Evolutionary conservation across 64 coral and sea anemone genomes (phyloP).

Genomic region (Pocillopora damicornis): DNA sequence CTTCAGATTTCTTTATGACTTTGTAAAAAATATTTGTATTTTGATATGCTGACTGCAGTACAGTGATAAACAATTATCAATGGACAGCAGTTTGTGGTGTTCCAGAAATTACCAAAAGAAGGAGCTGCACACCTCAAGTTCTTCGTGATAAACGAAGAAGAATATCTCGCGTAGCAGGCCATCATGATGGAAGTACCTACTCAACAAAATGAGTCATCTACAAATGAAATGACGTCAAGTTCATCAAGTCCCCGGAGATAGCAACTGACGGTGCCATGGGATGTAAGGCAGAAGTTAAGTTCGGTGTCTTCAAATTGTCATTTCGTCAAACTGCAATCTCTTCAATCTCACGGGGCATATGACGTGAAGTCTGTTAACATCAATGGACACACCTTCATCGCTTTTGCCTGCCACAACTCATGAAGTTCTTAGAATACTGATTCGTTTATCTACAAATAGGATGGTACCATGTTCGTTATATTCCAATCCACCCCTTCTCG

Average conservation of each 20-base stretch:
- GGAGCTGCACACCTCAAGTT: background rate
- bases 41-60: too few species aligned
- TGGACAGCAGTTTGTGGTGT: background rate
- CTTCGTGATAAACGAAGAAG: background rate
- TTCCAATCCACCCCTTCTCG: constrained; percentile 43
- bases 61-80: constrained; percentile 2
- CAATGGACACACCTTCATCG: constrained; percentile 53
- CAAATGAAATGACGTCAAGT: background rate
- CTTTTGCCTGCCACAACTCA: constrained; percentile 27
- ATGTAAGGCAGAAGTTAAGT: constrained; percentile 1
- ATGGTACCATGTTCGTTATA: constrained; percentile 11
- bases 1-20: too few species aligned
- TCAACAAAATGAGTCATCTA: background rate
- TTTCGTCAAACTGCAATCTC: constrained; percentile 26
- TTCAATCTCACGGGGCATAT: constrained; percentile 23
- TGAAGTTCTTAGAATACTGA: constrained; percentile 14
- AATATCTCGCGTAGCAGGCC: background rate
- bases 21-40: too few species aligned
- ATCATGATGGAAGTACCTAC: background rate
- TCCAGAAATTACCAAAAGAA: background rate
- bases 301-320: constrained; percentile 10
- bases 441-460: constrained; percentile 48
- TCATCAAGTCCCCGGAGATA: background rate
- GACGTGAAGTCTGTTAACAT: constrained; percentile 44
- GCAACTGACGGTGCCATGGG: background rate